Evolutionary conservation across 2,113 vertebrate species (phyloP).

Genomic region (Callochromis pleurospilus): DNA sequence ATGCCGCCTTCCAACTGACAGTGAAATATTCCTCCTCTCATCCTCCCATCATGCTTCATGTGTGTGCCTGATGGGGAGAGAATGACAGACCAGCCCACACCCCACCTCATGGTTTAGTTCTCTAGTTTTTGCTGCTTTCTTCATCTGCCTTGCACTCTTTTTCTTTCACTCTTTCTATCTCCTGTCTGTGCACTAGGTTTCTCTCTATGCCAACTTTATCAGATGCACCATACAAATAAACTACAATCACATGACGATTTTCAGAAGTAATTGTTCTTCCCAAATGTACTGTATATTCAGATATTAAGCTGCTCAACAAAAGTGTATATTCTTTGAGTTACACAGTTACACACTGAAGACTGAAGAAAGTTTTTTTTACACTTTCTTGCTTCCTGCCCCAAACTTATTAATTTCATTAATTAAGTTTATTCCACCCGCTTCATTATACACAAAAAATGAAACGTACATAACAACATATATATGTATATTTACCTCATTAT

Average conservation of each 20-base stretch:
- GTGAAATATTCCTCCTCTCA: conserved; percentile 94
- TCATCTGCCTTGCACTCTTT: not conserved
- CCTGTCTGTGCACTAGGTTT: not conserved
- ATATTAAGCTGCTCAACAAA: not conserved
- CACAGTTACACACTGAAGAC: not conserved
- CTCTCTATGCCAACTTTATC: not conserved
- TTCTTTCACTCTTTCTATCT: not conserved
- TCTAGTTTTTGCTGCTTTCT: not conserved
- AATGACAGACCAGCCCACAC: conserved; percentile 67
- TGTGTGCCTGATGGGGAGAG: conserved; percentile 71
- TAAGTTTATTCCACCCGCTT: not conserved
- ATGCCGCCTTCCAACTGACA: conserved; percentile 80
- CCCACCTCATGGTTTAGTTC: not conserved
- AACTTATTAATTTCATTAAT: not conserved
- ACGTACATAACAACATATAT: not conserved
- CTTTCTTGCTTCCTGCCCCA: not conserved
- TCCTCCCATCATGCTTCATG: conserved; percentile 85
- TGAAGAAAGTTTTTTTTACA: not conserved
- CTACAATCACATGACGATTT: not conserved
- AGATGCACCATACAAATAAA: not conserved
- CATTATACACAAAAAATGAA: not conserved
- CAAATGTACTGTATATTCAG: not conserved
- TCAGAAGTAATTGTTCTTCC: not conserved
- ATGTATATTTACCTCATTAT: not conserved
- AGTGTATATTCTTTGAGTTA: not conserved